Evolutionary conservation across 1,140 invertebrate genomes (phyloP).

Genomic region (Oncopeltus fasciatus): DNA sequence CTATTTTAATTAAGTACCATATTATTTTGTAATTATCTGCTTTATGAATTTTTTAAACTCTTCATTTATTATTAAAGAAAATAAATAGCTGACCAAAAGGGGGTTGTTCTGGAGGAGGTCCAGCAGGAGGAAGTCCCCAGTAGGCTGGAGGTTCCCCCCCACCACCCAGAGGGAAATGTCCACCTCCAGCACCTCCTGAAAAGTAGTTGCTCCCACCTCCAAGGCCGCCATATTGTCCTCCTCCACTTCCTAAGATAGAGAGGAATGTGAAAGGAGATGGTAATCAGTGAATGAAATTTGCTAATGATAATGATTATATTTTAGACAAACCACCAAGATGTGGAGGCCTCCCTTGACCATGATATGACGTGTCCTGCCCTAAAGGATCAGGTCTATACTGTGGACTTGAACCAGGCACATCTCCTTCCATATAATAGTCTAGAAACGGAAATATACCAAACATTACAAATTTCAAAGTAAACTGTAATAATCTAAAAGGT

Average conservation of each 20-base stretch:
- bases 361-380: conserved; percentile 36
- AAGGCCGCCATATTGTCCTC: conserved; percentile 17
- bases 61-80: too few species aligned
- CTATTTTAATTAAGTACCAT: too few species aligned
- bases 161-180: conserved; percentile 7
- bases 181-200: conserved; percentile 25
- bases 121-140: background rate
- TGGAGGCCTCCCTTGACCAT: conserved; percentile 33
- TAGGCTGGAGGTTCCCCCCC: background rate
- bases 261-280: background rate
- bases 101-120: conserved; percentile 5
- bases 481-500: too few species aligned
- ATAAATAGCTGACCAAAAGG: conserved; percentile 4
- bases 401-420: conserved; percentile 5
- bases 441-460: too few species aligned
- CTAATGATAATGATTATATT: too few species aligned
- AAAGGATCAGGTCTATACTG: conserved; percentile 34
- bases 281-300: too few species aligned
- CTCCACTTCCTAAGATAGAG: background rate
- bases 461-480: too few species aligned
- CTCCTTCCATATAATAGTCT: conserved; percentile 22
- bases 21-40: too few species aligned
- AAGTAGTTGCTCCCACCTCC: conserved; percentile 17
- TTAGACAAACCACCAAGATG: background rate
- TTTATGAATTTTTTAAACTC: too few species aligned